phyloP scores from a whole-genome alignment of 2,113 vertebrate genomes.

The Vidua chalybeata region DNA sequence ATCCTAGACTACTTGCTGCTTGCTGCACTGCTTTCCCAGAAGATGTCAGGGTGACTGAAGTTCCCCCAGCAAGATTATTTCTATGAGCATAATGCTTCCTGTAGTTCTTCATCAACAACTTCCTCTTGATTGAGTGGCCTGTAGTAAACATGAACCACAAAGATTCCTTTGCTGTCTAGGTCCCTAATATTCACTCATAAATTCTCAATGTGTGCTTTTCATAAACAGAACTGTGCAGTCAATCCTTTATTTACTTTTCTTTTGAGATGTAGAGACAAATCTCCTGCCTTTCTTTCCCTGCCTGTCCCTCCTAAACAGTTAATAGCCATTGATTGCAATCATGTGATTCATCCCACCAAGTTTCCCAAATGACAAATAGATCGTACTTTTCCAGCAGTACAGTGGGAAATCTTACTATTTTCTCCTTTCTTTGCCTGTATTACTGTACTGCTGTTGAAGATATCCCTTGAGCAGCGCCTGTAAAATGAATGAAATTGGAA shows the following conservation, averaged over 20 bases:
- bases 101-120: neutral
- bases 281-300: neutral
- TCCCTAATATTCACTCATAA: neutral
- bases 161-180: neutral
- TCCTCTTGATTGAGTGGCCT: rapidly evolving
- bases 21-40: neutral
- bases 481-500: neutral
- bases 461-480: neutral
- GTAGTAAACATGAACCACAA: rapidly evolving
- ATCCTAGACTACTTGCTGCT: neutral
- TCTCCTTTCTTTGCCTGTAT: neutral
- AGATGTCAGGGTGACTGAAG: neutral
- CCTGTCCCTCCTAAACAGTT: neutral
- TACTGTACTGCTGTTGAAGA: neutral
- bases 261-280: neutral
- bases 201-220: neutral
- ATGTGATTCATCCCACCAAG: neutral
- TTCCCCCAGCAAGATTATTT: neutral
- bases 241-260: neutral
- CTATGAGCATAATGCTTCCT: neutral
- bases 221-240: neutral
- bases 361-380: neutral
- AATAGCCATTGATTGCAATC: neutral
- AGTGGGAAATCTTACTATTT: neutral
- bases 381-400: neutral